Conservation (phyloP, 2,888 invertebrate species). For the Nipponacmea schrenckii region DNA sequence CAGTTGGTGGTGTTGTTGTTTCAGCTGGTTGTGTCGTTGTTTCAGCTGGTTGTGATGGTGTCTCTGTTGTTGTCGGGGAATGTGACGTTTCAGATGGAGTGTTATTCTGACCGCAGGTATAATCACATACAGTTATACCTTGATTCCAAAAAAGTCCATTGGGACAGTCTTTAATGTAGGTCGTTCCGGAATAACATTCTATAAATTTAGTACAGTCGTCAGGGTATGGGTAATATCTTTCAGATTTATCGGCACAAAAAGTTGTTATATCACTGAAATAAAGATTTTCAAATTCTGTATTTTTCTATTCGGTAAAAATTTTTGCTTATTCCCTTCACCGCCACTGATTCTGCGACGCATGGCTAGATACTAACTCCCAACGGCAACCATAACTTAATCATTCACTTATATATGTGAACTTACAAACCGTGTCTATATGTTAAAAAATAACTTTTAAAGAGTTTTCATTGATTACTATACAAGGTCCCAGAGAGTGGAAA, state of each 20-base stretch:
- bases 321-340: no score
- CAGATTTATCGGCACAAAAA: background rate
- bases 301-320: no score
- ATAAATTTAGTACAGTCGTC: background rate
- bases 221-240: background rate
- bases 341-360: no score
- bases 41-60: background rate
- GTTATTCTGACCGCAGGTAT: background rate
- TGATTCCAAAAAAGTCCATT: background rate
- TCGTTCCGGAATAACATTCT: background rate
- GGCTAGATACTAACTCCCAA: no score
- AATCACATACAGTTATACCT: background rate
- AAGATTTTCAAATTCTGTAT: no score
- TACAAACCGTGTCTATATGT: no score
- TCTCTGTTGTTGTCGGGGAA: background rate
- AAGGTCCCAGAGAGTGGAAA: no score
- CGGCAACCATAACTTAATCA: no score
- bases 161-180: background rate
- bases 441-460: no score
- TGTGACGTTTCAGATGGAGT: background rate
- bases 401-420: no score
- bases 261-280: no score
- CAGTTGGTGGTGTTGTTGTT: background rate
- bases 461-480: no score
- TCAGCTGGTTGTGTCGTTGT: background rate